phyloP scores from a whole-genome alignment of 2,888 invertebrate genomes.

The Pinctada fucata region DNA sequence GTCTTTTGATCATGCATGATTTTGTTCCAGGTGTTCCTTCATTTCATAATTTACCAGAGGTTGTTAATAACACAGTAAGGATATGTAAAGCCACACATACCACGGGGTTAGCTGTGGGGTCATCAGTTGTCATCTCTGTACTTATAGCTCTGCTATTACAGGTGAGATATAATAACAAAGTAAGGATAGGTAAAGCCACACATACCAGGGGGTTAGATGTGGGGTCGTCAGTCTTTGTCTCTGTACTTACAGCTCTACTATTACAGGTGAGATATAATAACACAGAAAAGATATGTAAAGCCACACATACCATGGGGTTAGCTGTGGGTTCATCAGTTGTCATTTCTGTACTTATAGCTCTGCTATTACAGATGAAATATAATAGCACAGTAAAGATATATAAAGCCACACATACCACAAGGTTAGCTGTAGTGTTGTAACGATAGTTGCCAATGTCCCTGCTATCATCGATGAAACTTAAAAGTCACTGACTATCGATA shows the following conservation, averaged over 20 bases:
- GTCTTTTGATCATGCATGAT: too few species aligned
- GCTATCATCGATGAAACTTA: too few species aligned
- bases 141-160: conserved; percentile 73
- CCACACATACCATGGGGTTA: conserved; percentile 73
- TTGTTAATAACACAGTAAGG: conserved; percentile 66
- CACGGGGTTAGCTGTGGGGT: conserved; percentile 70
- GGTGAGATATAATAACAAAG: conserved; percentile 66
- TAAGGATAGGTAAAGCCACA: conserved; percentile 73
- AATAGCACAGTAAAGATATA: conserved; percentile 72
- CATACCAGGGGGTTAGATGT: conserved; percentile 73
- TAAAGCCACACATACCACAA: conserved; percentile 73
- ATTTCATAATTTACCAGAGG: conserved; percentile 69
- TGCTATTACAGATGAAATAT: conserved; percentile 70
- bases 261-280: conserved; percentile 71
- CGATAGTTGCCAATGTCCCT: too few species aligned
- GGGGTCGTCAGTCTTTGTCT: conserved; percentile 70
- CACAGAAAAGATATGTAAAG: conserved; percentile 70
- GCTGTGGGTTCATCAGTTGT: conserved; percentile 72
- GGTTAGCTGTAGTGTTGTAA: conserved; percentile 68
- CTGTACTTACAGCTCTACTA: conserved; percentile 70
- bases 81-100: conserved; percentile 75
- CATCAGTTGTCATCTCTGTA: conserved; percentile 69
- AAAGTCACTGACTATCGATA: too few species aligned
- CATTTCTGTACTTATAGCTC: conserved; percentile 69
- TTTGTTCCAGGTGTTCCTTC: conserved; percentile 65